These are phyloP conservation scores for Xerus inauris DNA, from an alignment of 2,113 vertebrate genomes.

Conservation along the genomic window DNA sequence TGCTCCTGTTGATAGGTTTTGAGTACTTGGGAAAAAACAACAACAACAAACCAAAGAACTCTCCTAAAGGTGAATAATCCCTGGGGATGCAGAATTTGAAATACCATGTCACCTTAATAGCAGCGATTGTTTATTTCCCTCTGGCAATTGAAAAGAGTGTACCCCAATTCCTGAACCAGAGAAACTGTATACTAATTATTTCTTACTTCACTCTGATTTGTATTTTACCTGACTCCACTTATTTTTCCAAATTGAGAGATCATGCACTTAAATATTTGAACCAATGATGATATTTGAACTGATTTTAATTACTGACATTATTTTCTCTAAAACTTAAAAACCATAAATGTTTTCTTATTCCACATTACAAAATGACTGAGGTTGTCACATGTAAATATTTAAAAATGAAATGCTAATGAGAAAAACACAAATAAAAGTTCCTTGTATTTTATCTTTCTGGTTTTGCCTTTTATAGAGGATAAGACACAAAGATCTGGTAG, in stretches of 20 bases:
- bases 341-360: not conserved
- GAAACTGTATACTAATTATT: not conserved
- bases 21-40: not conserved
- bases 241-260: not conserved
- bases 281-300: not conserved
- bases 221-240: not conserved
- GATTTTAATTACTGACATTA: constrained; percentile 1
- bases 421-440: not conserved
- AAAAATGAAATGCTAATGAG: constrained; percentile 5
- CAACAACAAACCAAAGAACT: not conserved
- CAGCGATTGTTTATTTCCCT: not conserved
- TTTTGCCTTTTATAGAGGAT: not conserved
- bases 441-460: not conserved
- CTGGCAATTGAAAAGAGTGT: not conserved
- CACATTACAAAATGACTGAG: not conserved
- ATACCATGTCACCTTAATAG: not conserved
- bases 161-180: not conserved
- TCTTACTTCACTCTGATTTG: constrained; percentile 21
- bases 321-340: constrained; percentile 58
- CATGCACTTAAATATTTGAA: not conserved
- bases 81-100: not conserved
- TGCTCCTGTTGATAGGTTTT: not conserved
- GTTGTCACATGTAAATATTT: not conserved
- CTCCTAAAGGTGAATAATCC: not conserved
- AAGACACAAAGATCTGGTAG: not conserved